These are phyloP conservation scores for Pachypeltis micranthus DNA, from an alignment of 1,140 invertebrate genomes.

Conservation along the genomic window DNA sequence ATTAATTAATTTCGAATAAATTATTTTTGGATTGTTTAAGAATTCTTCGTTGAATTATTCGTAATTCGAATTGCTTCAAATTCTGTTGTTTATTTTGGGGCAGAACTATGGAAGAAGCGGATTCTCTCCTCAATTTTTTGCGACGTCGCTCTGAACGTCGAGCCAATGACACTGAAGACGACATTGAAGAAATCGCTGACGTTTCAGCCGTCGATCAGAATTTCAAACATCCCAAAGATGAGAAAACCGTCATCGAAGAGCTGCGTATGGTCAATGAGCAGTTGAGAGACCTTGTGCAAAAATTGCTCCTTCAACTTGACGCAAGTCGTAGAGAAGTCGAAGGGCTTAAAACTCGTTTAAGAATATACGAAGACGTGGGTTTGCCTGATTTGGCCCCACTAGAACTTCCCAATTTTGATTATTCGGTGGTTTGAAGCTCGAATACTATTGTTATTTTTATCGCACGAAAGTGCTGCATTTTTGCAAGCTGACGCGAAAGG, in stretches of 20 bases:
- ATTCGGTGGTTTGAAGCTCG: too few species aligned
- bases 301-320: conserved; percentile 45
- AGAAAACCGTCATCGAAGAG: conserved; percentile 46
- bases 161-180: conserved; percentile 26
- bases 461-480: too few species aligned
- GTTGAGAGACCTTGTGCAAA: conserved; percentile 36
- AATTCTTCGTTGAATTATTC: background rate
- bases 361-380: conserved; percentile 36
- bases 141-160: conserved; percentile 24
- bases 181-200: conserved; percentile 17
- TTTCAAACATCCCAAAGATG: conserved; percentile 44
- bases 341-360: conserved; percentile 38
- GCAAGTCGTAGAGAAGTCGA: conserved; percentile 44
- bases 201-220: conserved; percentile 22
- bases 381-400: conserved; percentile 42
- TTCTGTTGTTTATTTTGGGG: conserved; percentile 1
- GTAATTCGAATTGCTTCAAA: too few species aligned
- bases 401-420: conserved; percentile 45
- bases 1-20: background rate
- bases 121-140: conserved; percentile 42
- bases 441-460: too few species aligned
- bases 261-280: conserved; percentile 31
- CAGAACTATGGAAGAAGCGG: conserved; percentile 48
- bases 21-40: too few species aligned
- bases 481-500: too few species aligned